A percentile compares a stretch with the other conserved stretches of the same genome.
These are phyloP conservation scores for Prietella phreatophila DNA, from an alignment of 2,113 vertebrate species.

Conservation along the genomic window DNA sequence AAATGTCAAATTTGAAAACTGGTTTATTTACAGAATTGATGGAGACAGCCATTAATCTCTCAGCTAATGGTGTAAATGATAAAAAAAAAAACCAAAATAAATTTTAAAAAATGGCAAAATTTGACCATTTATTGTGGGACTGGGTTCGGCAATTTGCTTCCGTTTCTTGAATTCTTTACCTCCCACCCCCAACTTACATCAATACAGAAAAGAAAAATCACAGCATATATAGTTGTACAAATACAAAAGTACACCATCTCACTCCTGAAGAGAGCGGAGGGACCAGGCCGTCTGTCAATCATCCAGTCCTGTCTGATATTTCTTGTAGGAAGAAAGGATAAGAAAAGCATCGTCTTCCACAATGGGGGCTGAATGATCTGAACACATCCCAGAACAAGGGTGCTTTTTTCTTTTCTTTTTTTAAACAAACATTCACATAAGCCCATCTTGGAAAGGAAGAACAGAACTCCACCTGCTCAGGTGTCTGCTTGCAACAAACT, in stretches of 20 bases:
- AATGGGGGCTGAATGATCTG: neutral
- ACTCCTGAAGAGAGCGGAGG: conserved; percentile 59
- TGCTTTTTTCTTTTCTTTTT: neutral
- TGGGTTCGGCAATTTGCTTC: conserved; percentile 57
- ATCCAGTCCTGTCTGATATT: neutral
- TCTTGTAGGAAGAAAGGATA: conserved; percentile 3
- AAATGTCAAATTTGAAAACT: neutral
- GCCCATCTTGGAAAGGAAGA: neutral
- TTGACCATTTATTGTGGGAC: conserved; percentile 48
- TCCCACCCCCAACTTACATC: conserved; percentile 69
- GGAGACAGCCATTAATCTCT: neutral
- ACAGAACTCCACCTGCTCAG: neutral
- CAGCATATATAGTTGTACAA: conserved; percentile 83
- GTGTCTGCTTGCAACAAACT: neutral
- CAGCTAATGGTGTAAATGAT: conserved; percentile 17
- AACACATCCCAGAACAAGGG: neutral
- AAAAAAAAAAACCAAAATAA: neutral
- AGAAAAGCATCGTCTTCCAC: neutral
- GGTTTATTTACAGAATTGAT: conserved; percentile 34
- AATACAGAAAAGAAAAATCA: conserved; percentile 75
- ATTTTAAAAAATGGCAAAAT: conserved; percentile 28
- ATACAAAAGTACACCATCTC: conserved; percentile 76
- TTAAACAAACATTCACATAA: neutral
- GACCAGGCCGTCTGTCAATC: neutral
- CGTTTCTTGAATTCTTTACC: conserved; percentile 59